Evolutionary conservation across 2,888 invertebrate genomes (phyloP).

Genomic region (Epinotia ramella): DNA sequence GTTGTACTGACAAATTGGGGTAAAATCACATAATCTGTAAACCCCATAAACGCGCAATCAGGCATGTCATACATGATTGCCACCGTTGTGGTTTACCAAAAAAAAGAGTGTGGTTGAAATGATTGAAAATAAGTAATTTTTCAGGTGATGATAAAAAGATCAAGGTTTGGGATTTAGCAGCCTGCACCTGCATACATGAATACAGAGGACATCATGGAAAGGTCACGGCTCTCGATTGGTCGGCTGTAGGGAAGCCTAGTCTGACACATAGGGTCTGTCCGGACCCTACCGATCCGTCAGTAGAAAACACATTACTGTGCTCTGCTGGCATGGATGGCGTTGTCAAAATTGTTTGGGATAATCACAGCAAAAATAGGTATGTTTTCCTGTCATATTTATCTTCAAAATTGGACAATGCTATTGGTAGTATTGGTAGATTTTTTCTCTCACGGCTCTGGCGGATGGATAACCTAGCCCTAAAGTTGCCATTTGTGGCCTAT

Average conservation of each 20-base stretch:
- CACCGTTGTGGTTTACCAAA: no score
- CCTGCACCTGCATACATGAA: slow-evolving; percentile 87
- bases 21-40: no score
- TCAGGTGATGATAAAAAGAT: slow-evolving; percentile 89
- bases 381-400: slow-evolving; percentile 46
- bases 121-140: slow-evolving; percentile 23
- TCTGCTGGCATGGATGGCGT: slow-evolving; percentile 88
- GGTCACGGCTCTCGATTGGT: slow-evolving; percentile 87
- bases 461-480: no score
- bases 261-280: slow-evolving; percentile 66
- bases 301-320: slow-evolving; percentile 83
- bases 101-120: no score
- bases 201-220: slow-evolving; percentile 87
- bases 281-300: slow-evolving; percentile 63
- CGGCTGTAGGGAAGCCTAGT: slow-evolving; percentile 70
- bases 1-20: no score
- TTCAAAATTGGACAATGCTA: neutral
- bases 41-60: no score
- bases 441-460: no score
- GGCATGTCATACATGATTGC: no score
- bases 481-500: no score
- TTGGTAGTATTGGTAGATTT: no score
- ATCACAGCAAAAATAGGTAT: slow-evolving; percentile 75
- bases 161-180: slow-evolving; percentile 90
- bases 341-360: slow-evolving; percentile 88